Conservation (phyloP, 1,140 invertebrate genomes). For the Sycobia sp. region DNA sequence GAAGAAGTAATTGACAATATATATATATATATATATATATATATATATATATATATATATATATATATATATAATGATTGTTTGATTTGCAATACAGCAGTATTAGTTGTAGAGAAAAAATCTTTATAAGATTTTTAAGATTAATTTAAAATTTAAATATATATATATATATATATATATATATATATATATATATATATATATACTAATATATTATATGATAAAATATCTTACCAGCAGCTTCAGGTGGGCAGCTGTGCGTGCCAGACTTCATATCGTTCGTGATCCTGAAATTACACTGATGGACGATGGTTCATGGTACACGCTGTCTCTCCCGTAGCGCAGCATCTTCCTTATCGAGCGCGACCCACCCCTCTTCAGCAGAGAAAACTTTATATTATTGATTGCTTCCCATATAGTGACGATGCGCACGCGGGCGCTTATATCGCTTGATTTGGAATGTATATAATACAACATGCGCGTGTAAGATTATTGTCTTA, state of each 20-base stretch:
- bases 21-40: neutral
- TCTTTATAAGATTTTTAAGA: too few species aligned
- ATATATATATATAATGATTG: neutral
- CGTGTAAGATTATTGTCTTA: too few species aligned
- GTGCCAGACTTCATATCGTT: slow-evolving; percentile 43
- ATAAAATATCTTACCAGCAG: slow-evolving; percentile 43
- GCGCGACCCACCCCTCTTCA: neutral
- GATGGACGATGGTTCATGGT: neutral
- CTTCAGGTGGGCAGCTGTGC: slow-evolving; percentile 46
- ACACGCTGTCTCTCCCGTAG: too few species aligned
- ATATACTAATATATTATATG: neutral
- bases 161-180: too few species aligned
- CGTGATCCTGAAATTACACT: too few species aligned
- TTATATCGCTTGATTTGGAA: too few species aligned
- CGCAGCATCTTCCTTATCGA: neutral
- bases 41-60: neutral
- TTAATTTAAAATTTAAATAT: too few species aligned
- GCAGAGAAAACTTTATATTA: too few species aligned
- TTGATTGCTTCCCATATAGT: neutral
- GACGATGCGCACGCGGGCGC: too few species aligned
- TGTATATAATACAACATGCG: too few species aligned
- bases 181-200: too few species aligned
- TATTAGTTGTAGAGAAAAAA: neutral
- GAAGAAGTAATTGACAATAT: neutral
- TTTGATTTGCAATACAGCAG: neutral